These are phyloP conservation scores for Wasmannia auropunctata DNA, from an alignment of 1,140 invertebrate genomes.

Conservation along the genomic window DNA sequence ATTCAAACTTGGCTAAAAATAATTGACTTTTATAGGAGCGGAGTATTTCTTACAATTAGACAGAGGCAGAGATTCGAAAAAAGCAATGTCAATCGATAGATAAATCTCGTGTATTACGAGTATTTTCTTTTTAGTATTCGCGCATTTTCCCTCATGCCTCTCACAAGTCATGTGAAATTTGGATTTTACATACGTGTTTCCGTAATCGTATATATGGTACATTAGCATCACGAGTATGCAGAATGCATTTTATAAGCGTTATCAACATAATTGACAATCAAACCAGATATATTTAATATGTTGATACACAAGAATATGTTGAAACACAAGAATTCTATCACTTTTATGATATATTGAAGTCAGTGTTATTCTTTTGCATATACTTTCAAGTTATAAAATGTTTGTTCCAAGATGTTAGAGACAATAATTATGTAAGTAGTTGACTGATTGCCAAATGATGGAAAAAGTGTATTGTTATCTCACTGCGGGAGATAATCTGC, in stretches of 20 bases:
- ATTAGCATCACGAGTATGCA: not conserved
- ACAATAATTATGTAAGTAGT: conserved; percentile 4
- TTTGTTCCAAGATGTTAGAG: not conserved
- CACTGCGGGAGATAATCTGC: not conserved
- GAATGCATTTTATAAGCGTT: not conserved
- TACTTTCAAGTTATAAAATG: not conserved
- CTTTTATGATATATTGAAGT: not conserved
- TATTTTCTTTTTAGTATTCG: not conserved
- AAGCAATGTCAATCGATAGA: conserved; percentile 69
- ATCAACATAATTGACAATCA: not conserved
- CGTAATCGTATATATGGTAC: no score
- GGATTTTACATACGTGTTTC: not conserved
- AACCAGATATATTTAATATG: not conserved
- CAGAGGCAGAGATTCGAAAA: conserved; percentile 61
- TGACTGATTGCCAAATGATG: not conserved
- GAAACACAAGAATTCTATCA: not conserved
- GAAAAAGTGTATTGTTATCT: not conserved
- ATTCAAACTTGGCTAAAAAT: conserved; percentile 67
- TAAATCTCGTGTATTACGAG: conserved; percentile 33
- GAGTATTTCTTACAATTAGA: conserved; percentile 20
- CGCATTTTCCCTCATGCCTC: not conserved
- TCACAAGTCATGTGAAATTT: conserved; percentile 7
- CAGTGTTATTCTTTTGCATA: not conserved
- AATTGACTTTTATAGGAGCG: conserved; percentile 59
- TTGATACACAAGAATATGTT: not conserved